Conservation (phyloP, 2,888 invertebrate genomes). For the Glyphotaelius pellucidus region DNA sequence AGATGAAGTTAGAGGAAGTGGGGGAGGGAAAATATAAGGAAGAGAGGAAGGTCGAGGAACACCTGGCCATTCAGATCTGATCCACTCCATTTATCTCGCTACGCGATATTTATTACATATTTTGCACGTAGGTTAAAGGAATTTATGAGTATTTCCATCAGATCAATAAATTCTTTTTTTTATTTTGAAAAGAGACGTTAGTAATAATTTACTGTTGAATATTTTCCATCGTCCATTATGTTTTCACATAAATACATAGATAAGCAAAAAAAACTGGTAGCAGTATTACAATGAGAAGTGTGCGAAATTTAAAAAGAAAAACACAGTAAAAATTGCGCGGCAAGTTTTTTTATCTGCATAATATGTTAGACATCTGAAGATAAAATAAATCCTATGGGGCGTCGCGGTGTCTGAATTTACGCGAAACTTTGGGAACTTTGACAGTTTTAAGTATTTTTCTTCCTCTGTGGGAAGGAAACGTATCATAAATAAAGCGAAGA, state of each 20-base stretch:
- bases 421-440: conserved; percentile 28
- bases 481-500: conserved; percentile 33
- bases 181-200: too few species aligned
- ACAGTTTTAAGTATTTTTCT: conserved; percentile 32
- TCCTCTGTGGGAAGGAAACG: neutral
- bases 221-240: neutral
- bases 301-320: neutral
- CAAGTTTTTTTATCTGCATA: conserved; percentile 32
- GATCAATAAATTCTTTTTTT: too few species aligned
- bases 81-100: neutral
- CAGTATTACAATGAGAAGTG: neutral
- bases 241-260: neutral
- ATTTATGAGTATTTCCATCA: neutral
- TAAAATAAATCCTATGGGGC: conserved; percentile 23
- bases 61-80: neutral
- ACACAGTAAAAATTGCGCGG: neutral
- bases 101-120: neutral
- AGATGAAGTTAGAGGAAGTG: neutral
- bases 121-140: neutral
- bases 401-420: conserved; percentile 14
- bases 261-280: neutral
- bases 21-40: neutral
- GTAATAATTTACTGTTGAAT: neutral
- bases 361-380: conserved; percentile 26
- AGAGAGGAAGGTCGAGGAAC: neutral